A percentile compares a stretch with the other conserved stretches of the same genome.
Conservation (phyloP, 2,888 invertebrate species). For the Andrena flavipes region DNA sequence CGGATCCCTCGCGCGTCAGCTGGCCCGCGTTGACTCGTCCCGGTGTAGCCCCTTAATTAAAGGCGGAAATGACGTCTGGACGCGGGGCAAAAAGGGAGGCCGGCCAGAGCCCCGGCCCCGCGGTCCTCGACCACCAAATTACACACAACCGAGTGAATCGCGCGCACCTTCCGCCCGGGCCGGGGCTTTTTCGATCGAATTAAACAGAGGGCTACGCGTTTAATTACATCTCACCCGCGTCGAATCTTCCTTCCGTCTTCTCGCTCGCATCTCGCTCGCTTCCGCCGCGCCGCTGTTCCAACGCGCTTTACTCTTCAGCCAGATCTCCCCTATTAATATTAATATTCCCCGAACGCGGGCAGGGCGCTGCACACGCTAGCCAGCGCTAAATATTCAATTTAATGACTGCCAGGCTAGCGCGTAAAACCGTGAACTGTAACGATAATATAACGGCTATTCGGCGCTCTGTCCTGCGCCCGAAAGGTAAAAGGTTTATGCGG, state of each 20-base stretch:
- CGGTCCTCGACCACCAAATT: conserved; percentile 54
- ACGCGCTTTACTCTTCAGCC: neutral
- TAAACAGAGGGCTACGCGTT: conserved; percentile 56
- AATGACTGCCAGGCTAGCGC: neutral
- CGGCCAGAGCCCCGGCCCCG: neutral
- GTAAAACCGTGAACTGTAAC: neutral
- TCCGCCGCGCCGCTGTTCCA: neutral
- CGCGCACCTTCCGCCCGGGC: conserved; percentile 1
- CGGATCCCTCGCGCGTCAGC: neutral
- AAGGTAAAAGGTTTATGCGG: neutral
- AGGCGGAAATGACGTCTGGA: conserved; percentile 41
- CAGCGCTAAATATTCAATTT: conserved; percentile 7
- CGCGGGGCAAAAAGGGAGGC: conserved; percentile 17
- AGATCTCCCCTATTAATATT: neutral
- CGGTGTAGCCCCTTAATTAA: conserved; percentile 53
- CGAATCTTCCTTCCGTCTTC: conserved; percentile 11
- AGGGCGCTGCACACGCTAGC: too few relatives aligned
- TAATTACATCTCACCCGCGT: conserved; percentile 55
- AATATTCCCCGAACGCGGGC: neutral
- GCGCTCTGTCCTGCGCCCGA: neutral
- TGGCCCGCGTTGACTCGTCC: conserved; percentile 24
- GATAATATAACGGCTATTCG: neutral
- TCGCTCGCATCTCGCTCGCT: neutral
- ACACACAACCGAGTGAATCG: conserved; percentile 47
- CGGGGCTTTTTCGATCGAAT: conserved; percentile 61